Base-by-base conservation (phyloP, 2,113 vertebrate genomes). In the Crypturellus undulatus region DNA sequence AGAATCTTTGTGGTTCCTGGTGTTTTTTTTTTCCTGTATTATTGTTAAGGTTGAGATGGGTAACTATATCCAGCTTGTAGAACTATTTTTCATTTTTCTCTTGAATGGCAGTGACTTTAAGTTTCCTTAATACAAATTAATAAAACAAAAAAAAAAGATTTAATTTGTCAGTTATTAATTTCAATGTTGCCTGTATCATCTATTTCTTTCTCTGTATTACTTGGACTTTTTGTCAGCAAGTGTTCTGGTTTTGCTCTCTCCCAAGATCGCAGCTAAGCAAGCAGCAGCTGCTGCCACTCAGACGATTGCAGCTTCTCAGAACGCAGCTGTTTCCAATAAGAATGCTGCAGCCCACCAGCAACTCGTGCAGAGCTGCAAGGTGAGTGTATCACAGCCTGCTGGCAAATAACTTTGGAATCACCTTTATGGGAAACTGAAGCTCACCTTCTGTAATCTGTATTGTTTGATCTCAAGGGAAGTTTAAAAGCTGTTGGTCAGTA, bases 351-450 rank as follows among this genome's bases (percentile, higher is more conserved):
- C 99, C 38, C 99, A 99, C 94, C 99, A 99, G 94, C 99, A 99
- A 71, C 98, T 99, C 71, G 99, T 99, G 42, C 99, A 99, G 97
- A 99, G 99, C 98, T 99, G 99, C 96, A 99, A 99, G 99, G 99
- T 99, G 98, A 96, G 76, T 68, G 3, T 9, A 4, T 19, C 68
- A 22, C 62, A 58, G 17, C 17, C 19, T 21, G 3, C 28, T 79
- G 77, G 21, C 16, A 84, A 59, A 6, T 19, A n/a, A 34, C 16
- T 51, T 18, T 68, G 77, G 70, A 40, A 38, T 64, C 5, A 75
- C 36, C 52, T 81, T 75, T 63, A 3, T 52, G 63, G 52, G 65
- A 36, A 87, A 1, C 26, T 79, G 49, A 32, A 51, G 3, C 17
- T 89, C 10, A 42, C 10, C 14, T 63, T 62, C 36, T 64, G 0